Evolutionary conservation across 2,888 invertebrate genomes (phyloP), one percentile per base, ranked within the genome.

Genomic region (Melieria picta): DNA sequence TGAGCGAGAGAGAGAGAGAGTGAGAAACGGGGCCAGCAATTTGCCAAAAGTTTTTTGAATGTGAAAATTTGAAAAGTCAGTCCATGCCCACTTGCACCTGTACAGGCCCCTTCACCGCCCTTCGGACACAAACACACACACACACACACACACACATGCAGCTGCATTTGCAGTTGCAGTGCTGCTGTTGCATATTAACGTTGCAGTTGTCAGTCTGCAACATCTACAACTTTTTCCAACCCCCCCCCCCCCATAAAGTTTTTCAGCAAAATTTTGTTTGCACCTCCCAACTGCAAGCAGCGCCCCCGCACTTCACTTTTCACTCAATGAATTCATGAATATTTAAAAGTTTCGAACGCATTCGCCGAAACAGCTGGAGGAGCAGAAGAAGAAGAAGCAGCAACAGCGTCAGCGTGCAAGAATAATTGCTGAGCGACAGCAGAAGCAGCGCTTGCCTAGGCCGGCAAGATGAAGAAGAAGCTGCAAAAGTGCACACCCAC

Each of bases 291-390:
- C 30, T 30, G 30, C 2, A 30, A 30, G 30, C 50, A 50, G 11
- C 11, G 13, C 62, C 62, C 13, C 47, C 62, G n/a, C 69, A 55
- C 62, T 52, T 62, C n/a, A 7, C 13, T 43, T 9, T 52, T 9
- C 52, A 52, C 52, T 42, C 47, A 55, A 43, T 56, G 47, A 69
- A 69, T 62, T 69, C 69, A 69, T 69, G 69, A 69, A 69, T 69
- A 69, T 69, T 69, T 69, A 69, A 69, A 63, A 69, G 63, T 69
- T 69, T 57, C 48, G 30, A 30, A 30, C 30, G 30, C 2, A 30
- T 30, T 30, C 30, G 30, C 30, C 30, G 30, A 30, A 30, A 30
- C 30, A 30, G 30, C 30, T 30, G 30, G 30, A 30, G 30, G 30
- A 30, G 30, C 30, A 30, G 30, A 30, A 30, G 30, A 30, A 30